These are phyloP conservation scores for Melolontha melolontha DNA, from an alignment of 2,888 invertebrate genomes.

Conservation along the genomic window DNA sequence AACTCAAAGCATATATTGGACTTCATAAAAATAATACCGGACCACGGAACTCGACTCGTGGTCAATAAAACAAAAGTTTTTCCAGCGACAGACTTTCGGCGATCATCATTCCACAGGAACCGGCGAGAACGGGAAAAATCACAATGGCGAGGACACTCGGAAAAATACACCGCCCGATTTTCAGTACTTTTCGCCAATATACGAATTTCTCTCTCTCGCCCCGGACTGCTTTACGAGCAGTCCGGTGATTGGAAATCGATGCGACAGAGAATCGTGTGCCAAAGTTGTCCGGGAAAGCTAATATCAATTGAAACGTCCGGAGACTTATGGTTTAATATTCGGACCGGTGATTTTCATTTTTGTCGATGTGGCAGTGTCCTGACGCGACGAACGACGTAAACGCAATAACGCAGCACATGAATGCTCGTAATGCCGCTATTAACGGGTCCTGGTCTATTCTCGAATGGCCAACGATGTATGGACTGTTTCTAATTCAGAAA, in stretches of 20 bases:
- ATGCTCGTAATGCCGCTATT: slow-evolving; percentile 32
- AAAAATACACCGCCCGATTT: slow-evolving; percentile 31
- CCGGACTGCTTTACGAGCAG: slow-evolving; percentile 28
- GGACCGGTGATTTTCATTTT: slow-evolving; percentile 49
- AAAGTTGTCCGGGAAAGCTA: slow-evolving; percentile 50
- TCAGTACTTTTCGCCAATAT: slow-evolving; percentile 23
- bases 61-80: slow-evolving; percentile 39
- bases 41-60: slow-evolving; percentile 24
- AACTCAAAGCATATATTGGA: slow-evolving; percentile 22
- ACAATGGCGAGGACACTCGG: slow-evolving; percentile 9
- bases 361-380: slow-evolving; percentile 46
- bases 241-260: slow-evolving; percentile 34
- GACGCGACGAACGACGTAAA: slow-evolving; percentile 36
- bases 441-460: slow-evolving; percentile 28
- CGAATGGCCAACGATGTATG: slow-evolving; percentile 14
- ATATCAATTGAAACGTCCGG: slow-evolving; percentile 56
- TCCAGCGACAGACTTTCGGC: slow-evolving; percentile 19
- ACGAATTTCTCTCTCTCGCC: too few relatives aligned
- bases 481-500: slow-evolving; percentile 27
- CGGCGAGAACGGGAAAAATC: slow-evolving; percentile 4
- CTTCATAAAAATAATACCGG: slow-evolving; percentile 36
- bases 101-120: slow-evolving; percentile 16
- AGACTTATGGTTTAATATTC: slow-evolving; percentile 52
- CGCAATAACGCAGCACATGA: slow-evolving; percentile 38
- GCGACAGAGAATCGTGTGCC: slow-evolving; percentile 39